Evolutionary conservation across 2,113 vertebrate species (phyloP), one percentile per base, ranked within the genome.

Genomic region (Etia nguti): DNA sequence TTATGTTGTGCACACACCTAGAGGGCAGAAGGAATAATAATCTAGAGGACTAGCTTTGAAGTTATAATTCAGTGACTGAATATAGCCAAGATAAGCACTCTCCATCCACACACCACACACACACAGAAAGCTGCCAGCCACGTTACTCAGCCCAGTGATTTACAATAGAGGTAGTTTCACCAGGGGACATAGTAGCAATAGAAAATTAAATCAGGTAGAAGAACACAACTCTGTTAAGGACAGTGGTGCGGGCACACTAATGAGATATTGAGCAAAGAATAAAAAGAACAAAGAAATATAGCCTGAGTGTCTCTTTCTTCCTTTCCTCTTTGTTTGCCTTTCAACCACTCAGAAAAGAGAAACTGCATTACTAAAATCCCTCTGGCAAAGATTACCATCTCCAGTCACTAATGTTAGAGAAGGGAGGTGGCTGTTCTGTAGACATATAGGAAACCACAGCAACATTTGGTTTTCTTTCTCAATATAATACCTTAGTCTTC

Each of bases 301-400:
- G 83, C 65, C 88, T 20, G 65, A 6, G 36, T 20, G 26, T 80
- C 70, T 90, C 60, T 13, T 48, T 43, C 34, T 73, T 55, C 9
- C 60, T 57, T 43, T 29, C 50, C 46, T 65, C 57, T 56, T 80
- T 80, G 29, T 83, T 87, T 84, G 70, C 88, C 92, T 83, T 88
- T 89, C 85, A 89, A 84, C 82, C 93, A 95, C 94, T 95, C 89
- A 91, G 80, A 89, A n/a, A 83, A 82, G 82, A 88, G 77, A 95
- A 94, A 96, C 89, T 70, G 86, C 87, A 95, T 96, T 96, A 95
- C 26, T 87, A 46, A 73, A 79, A 85, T 81, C 90, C 94, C 94
- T 70, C 52, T 73, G 95, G 94, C 93, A 13, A 50, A 89, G 94
- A 96, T 96, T 79, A 92, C 57, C 86, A 96, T 96, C 95, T 94